Conservation (phyloP, 2,113 vertebrate species). For the Apteryx mantelli region DNA sequence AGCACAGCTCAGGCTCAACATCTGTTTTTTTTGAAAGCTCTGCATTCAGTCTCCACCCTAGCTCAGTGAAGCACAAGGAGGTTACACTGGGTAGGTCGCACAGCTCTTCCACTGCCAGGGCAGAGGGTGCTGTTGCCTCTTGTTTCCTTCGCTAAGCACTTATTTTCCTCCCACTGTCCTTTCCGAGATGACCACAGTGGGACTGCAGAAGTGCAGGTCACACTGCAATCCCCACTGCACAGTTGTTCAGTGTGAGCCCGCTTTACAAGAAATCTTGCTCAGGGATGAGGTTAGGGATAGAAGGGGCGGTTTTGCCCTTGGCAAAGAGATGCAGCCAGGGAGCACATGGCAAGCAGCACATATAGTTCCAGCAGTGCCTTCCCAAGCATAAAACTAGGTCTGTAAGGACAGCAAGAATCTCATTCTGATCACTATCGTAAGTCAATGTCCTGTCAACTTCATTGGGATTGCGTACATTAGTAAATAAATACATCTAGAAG, state of each 20-base stretch:
- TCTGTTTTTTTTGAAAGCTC: not conserved
- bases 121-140: not conserved
- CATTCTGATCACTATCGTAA: not conserved
- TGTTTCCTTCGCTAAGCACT: not conserved
- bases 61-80: not conserved
- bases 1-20: not conserved
- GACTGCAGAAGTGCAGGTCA: not conserved
- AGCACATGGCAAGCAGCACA: not conserved
- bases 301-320: not conserved
- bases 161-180: not conserved
- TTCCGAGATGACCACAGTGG: not conserved
- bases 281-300: not conserved
- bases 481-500: not conserved
- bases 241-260: accelerated
- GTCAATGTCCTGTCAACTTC: not conserved
- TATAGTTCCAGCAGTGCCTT: not conserved
- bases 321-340: not conserved
- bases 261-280: not conserved
- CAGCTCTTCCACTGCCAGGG: not conserved
- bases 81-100: not conserved
- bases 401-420: not conserved
- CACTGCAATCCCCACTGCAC: not conserved
- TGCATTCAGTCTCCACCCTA: not conserved
- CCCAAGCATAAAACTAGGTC: not conserved
- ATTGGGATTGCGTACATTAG: not conserved